These are phyloP conservation scores for Drosophila pachea DNA, from an alignment of 1,140 invertebrate species.

Conservation along the genomic window DNA sequence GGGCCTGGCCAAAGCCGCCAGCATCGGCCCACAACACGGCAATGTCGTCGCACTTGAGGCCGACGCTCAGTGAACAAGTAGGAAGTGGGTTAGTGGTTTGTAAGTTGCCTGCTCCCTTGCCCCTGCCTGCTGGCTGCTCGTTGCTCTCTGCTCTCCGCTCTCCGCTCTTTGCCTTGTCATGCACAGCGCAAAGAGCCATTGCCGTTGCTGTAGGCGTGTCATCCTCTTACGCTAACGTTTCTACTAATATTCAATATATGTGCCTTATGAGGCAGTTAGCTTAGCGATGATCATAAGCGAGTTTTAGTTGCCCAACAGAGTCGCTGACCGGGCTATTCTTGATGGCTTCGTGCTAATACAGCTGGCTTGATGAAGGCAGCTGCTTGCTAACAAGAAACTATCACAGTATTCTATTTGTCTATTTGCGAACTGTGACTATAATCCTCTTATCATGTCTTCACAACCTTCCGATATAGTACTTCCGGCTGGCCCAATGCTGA, in stretches of 20 bases:
- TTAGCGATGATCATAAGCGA: conserved; percentile 8
- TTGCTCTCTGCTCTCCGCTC: conserved; percentile 22
- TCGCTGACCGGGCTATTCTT: neutral
- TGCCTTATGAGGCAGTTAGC: conserved; percentile 8
- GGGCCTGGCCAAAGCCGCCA: no score
- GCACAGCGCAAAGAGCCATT: neutral
- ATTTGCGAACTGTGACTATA: conserved; percentile 7
- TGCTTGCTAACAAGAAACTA: conserved; percentile 40
- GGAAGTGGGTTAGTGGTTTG: conserved; percentile 71
- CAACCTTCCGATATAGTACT: conserved; percentile 46
- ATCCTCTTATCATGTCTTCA: conserved; percentile 28
- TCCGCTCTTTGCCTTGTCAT: neutral
- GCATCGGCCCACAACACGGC: conserved; percentile 19
- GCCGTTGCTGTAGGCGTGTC: conserved; percentile 20
- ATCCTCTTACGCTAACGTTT: neutral
- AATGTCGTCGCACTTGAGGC: conserved; percentile 53
- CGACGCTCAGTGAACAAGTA: conserved; percentile 35
- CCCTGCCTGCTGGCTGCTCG: neutral
- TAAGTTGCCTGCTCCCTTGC: neutral
- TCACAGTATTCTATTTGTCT: conserved; percentile 12
- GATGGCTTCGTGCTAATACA: neutral
- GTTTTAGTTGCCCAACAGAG: conserved; percentile 25
- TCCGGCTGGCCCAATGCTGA: conserved; percentile 48
- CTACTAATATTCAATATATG: conserved; percentile 9
- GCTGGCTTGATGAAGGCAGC: conserved; percentile 44